A percentile compares a stretch with the other conserved stretches of the same genome.
phyloP scores from a whole-genome alignment of 1,140 invertebrate genomes.

The Neodiprion fabricii region DNA sequence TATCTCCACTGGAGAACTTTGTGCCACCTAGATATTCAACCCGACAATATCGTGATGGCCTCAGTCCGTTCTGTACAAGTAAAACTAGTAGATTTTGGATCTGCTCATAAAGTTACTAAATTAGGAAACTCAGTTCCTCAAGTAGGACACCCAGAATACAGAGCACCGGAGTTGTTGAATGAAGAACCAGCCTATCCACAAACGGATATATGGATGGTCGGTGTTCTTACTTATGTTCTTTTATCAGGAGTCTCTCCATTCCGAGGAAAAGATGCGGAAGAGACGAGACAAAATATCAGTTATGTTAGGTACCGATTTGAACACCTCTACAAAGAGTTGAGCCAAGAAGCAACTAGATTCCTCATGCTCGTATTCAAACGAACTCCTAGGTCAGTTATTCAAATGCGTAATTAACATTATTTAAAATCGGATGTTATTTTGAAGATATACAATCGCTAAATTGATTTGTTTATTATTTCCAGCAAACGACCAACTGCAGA shows the following conservation, averaged over 20 bases:
- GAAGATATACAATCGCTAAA: slow-evolving; percentile 15
- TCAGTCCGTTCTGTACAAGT: slow-evolving; percentile 84
- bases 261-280: slow-evolving; percentile 78
- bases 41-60: slow-evolving; percentile 96
- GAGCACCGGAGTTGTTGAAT: slow-evolving; percentile 91
- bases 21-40: slow-evolving; percentile 93
- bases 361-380: slow-evolving; percentile 95
- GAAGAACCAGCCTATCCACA: slow-evolving; percentile 86
- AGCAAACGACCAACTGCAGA: slow-evolving; percentile 93
- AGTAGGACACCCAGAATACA: slow-evolving; percentile 75
- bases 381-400: slow-evolving; percentile 77
- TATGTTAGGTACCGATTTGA: slow-evolving; percentile 95
- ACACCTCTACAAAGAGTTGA: slow-evolving; percentile 92
- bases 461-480: slow-evolving; percentile 44
- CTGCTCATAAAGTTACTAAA: slow-evolving; percentile 81
- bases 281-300: slow-evolving; percentile 90
- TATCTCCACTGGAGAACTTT: slow-evolving; percentile 93
- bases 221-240: slow-evolving; percentile 91
- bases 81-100: slow-evolving; percentile 92
- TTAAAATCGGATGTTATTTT: neutral
- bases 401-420: slow-evolving; percentile 15
- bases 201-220: slow-evolving; percentile 96
- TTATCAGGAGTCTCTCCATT: slow-evolving; percentile 95
- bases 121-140: slow-evolving; percentile 75
- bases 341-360: slow-evolving; percentile 93